Evolutionary conservation across 64 coral and sea anemone genomes (phyloP).

Genomic region (Stichodactyla mertensii): DNA sequence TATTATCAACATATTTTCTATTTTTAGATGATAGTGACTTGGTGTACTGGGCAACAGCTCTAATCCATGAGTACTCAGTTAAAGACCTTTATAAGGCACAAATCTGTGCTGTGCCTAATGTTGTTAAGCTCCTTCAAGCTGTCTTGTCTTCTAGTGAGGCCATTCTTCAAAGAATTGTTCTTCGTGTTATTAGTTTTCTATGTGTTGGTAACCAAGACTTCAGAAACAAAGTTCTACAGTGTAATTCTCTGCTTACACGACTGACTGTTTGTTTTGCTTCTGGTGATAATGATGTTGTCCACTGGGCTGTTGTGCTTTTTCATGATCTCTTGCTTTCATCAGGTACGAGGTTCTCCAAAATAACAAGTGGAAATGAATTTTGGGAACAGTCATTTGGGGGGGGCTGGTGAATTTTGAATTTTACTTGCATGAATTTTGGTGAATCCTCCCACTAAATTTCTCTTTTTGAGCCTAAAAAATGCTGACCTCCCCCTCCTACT

Average conservation of each 20-base stretch:
- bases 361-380: background rate
- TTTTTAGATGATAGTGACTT: constrained; percentile 86
- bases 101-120: constrained; percentile 78
- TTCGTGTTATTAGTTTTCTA: constrained; percentile 80
- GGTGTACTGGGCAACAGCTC: constrained; percentile 86
- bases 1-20: too few relatives aligned
- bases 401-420: too few relatives aligned
- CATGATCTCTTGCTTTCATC: constrained; percentile 81
- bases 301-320: constrained; percentile 86
- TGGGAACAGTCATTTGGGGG: background rate
- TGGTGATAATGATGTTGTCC: constrained; percentile 82
- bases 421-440: too few relatives aligned
- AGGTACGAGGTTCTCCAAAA: constrained; percentile 39
- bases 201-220: constrained; percentile 72
- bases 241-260: constrained; percentile 56
- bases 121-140: constrained; percentile 70
- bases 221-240: constrained; percentile 42
- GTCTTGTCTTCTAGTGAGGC: constrained; percentile 84
- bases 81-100: constrained; percentile 61
- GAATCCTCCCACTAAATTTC: too few relatives aligned
- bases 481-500: too few relatives aligned
- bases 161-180: constrained; percentile 79
- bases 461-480: too few relatives aligned
- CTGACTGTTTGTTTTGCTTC: constrained; percentile 88
- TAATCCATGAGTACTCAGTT: constrained; percentile 85